Evolutionary conservation across 2,113 vertebrate species (phyloP), one percentile per base, ranked within the genome.

Genomic region (Carlito syrichta): DNA sequence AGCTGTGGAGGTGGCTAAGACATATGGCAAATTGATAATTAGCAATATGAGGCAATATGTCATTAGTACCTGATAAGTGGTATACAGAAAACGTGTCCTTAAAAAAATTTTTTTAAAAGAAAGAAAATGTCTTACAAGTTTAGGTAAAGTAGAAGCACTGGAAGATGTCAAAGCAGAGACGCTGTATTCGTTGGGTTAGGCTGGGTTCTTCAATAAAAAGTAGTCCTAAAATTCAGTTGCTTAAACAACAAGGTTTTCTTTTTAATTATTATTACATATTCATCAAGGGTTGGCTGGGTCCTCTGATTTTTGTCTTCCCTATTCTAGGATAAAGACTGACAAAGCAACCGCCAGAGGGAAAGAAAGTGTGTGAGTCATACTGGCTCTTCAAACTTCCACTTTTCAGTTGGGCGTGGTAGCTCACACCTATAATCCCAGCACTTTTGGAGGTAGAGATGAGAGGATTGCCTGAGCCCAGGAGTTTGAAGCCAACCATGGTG

Each of bases 321-420:
- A 68, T 85, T 93, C 78, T 50, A 95, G 32, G 60, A 95, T 81
- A 82, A 96, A 95, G 82, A 89, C 63, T 22, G 89, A 86, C 48
- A 93, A 40, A 77, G 60, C 40, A 77, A 68, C 52, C 89, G 43
- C 45, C 32, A 82, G 62, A 86, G 8, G 54, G 30, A 85, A 66
- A 86, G 48, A 82, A 10, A 58, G 83, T 30, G 3, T 9, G 1
- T 78, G 69, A 84, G 38, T 91, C 86, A 88, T 60, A 9, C 9
- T 88, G 45, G 52, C 30, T 73, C 43, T 76, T 68, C 68, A 95
- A 74, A 78, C 40, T 82, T 95, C 30, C 14, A 38, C 68, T 82
- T 76, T 93, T 92, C 79, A n/a, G n/a, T n/a, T n/a, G n/a, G n/a
- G n/a, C n/a, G n/a, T n/a, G n/a, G n/a, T n/a, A n/a, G n/a, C n/a